A percentile compares a stretch with the other conserved stretches of the same genome.
Evolutionary conservation across 2,888 invertebrate genomes (phyloP).

Genomic region (Aquatica leii): DNA sequence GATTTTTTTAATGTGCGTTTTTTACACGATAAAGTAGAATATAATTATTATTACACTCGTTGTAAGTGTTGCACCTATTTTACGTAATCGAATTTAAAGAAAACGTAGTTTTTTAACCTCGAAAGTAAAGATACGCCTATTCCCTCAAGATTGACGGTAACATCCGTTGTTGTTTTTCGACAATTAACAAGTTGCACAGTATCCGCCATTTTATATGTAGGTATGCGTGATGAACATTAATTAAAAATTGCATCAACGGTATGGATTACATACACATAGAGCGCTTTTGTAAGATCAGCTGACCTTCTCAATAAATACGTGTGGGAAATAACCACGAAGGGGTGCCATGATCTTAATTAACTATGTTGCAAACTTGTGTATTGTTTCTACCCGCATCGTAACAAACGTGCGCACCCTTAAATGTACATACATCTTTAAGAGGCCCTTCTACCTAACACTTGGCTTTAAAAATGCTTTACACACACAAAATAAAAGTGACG

Average conservation of each 20-base stretch:
- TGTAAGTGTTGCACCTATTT: conserved; percentile 33
- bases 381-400: conserved; percentile 56
- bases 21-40: conserved; percentile 21
- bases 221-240: conserved; percentile 55
- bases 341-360: conserved; percentile 54
- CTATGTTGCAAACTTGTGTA: conserved; percentile 47
- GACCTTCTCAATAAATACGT: conserved; percentile 50
- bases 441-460: neutral
- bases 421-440: conserved; percentile 5
- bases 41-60: conserved; percentile 18
- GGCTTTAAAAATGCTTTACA: neutral
- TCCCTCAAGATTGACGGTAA: conserved; percentile 15
- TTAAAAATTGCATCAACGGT: conserved; percentile 54
- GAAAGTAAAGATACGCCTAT: conserved; percentile 9
- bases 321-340: conserved; percentile 51
- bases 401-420: conserved; percentile 15
- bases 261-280: conserved; percentile 52
- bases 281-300: conserved; percentile 45
- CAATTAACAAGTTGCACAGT: conserved; percentile 47
- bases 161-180: conserved; percentile 7
- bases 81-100: conserved; percentile 19
- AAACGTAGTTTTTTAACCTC: conserved; percentile 12
- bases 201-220: conserved; percentile 52
- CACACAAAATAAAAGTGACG: neutral
- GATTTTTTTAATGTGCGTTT: conserved; percentile 28